A percentile compares a stretch with the other conserved stretches of the same genome.
These are phyloP conservation scores for Sander lucioperca DNA, from an alignment of 2,113 vertebrate species.

Conservation along the genomic window DNA sequence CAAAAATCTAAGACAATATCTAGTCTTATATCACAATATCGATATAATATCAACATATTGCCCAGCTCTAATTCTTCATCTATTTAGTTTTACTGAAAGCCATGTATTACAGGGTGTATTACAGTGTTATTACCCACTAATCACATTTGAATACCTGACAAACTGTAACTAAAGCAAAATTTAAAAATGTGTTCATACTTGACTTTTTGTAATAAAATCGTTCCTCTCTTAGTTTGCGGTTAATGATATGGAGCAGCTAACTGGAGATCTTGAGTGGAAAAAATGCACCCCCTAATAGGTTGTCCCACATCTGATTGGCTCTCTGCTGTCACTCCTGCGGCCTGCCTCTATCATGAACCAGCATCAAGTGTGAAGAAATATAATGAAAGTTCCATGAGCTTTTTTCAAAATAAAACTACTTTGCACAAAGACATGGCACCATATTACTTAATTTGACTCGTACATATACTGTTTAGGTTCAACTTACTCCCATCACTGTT, in stretches of 20 bases:
- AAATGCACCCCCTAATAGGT: not conserved
- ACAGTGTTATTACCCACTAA: not conserved
- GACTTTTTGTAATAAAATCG: not conserved
- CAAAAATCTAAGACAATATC: too few relatives aligned
- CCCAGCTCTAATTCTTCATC: too few relatives aligned
- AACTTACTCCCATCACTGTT: not conserved
- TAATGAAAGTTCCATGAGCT: accelerated
- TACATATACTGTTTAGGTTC: not conserved
- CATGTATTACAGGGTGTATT: not conserved
- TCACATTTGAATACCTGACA: not conserved
- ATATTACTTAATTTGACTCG: not conserved
- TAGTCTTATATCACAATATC: too few relatives aligned
- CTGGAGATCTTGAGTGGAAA: not conserved
- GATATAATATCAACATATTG: too few relatives aligned
- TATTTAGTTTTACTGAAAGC: not conserved
- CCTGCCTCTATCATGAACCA: not conserved
- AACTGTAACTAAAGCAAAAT: not conserved
- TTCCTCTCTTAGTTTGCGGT: not conserved
- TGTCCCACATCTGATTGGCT: constrained; percentile 45
- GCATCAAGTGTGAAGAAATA: not conserved
- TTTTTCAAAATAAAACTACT: constrained; percentile 54
- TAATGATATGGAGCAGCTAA: not conserved
- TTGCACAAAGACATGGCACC: too few relatives aligned
- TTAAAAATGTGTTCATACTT: not conserved
- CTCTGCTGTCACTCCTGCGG: not conserved